Conservation (phyloP, 2,797 vertebrate genomes). For the Coccyzus lansbergi region DNA sequence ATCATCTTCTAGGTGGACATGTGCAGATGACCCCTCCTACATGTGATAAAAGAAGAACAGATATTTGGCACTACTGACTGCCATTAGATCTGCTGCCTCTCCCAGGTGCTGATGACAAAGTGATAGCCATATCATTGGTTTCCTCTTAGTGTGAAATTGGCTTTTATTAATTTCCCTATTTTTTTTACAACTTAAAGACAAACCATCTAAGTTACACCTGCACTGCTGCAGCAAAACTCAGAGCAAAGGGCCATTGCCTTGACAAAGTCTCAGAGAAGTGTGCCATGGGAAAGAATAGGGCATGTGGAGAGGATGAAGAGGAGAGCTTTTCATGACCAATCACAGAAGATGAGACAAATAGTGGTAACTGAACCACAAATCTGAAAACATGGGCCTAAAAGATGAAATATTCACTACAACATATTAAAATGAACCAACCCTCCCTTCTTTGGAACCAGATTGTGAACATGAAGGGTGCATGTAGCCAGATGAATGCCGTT, state of each 20-base stretch:
- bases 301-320: neutral
- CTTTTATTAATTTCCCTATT: neutral
- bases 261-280: neutral
- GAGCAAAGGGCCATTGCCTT: neutral
- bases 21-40: neutral
- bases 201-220: neutral
- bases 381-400: neutral
- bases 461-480: slow-evolving; percentile 26
- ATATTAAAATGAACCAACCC: slow-evolving; percentile 57
- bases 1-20: neutral
- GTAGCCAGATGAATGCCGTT: slow-evolving; percentile 26
- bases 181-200: neutral
- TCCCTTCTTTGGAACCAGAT: slow-evolving; percentile 17
- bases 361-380: neutral
- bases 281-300: neutral
- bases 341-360: neutral
- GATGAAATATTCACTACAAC: slow-evolving; percentile 24
- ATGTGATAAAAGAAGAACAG: neutral
- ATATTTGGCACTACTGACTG: neutral
- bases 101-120: neutral
- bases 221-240: neutral
- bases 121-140: neutral
- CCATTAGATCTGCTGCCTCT: neutral
- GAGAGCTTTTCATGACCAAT: neutral
- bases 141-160: neutral